Conservation (phyloP, 2,797 vertebrate genomes). For the Cyprinodon diabolis region DNA sequence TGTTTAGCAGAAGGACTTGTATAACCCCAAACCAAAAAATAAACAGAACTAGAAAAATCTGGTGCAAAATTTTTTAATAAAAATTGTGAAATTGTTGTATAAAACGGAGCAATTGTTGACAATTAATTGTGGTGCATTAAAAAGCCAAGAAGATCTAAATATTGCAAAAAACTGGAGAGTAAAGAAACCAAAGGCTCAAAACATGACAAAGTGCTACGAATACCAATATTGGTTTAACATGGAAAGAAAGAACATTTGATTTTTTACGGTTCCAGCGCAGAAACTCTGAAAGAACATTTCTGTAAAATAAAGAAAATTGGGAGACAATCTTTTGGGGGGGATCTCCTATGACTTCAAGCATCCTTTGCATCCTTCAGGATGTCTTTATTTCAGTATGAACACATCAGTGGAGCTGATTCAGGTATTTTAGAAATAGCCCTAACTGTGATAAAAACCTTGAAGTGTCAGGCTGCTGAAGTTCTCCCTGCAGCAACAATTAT, state of each 20-base stretch:
- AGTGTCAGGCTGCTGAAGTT: constrained; percentile 46
- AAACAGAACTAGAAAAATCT: not conserved
- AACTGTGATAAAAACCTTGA: constrained; percentile 63
- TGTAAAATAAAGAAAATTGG: not conserved
- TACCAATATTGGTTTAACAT: not conserved
- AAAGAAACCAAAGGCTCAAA: not conserved
- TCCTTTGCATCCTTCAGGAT: constrained; percentile 39
- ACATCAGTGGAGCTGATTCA: constrained; percentile 69
- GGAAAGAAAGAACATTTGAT: not conserved
- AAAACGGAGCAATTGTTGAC: not conserved
- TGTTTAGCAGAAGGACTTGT: not conserved
- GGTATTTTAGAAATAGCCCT: constrained; percentile 73
- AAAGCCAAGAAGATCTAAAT: not conserved
- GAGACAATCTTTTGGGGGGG: not conserved
- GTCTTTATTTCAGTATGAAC: constrained; percentile 44
- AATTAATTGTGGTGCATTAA: not conserved
- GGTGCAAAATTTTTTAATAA: not conserved
- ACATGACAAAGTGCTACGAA: constrained; percentile 9
- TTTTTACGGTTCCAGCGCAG: not conserved
- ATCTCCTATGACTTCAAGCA: constrained; percentile 24
- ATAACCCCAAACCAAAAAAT: not conserved
- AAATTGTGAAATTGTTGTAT: not conserved
- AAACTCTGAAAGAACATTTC: not conserved
- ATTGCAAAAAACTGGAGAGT: not conserved
- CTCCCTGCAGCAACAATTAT: constrained; percentile 44